Base-by-base conservation (phyloP, 2,113 vertebrate species). In the Pycnonotus jocosus region DNA sequence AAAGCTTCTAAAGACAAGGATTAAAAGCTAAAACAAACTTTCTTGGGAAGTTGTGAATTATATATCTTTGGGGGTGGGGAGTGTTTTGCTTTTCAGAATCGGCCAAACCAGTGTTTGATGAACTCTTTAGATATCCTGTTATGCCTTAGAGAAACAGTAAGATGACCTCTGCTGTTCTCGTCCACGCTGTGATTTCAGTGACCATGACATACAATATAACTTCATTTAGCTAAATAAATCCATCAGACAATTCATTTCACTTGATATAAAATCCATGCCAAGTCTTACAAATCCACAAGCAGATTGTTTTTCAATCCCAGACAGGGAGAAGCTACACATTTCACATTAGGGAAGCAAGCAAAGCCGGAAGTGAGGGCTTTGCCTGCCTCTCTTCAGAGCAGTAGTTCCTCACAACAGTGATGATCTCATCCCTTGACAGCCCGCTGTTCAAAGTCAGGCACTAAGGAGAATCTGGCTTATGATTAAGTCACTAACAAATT, bases 371-470 rank as follows among this genome's bases (percentile, higher is more conserved):
- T 0, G 40, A 94, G 79, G 68, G 62, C 12, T 86, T 8, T 58
- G 81, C 78, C 70, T n/a, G 64, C 35, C 56, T 47, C 50, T 54
- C 78, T 15, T n/a, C 37, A 20, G 44, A 81, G 57, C 57, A 20
- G 28, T 2, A 42, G 54, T 11, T 96, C 74, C 86, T 81, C 69
- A 44, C 13, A 37, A 50, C 12, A 10, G 14, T 0, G 47, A 86
- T 86, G 91, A 94, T 11, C 51, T 94, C 95, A 96, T 23, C 88
- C 40, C 62, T 31, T 40, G 47, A 91, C 78, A 77, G 66, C 45
- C n/a, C 6, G 3, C 30, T 45, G 25, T 10, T 86, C 77, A 31
- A 81, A 79, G 38, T 40, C 85, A 60, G 68, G 47, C 79, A 45
- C 50, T 33, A 79, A 74, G 27, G 62, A 88, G 64, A 92, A 78